Conservation (phyloP, 2,797 vertebrate genomes). For the Tapera naevia region DNA sequence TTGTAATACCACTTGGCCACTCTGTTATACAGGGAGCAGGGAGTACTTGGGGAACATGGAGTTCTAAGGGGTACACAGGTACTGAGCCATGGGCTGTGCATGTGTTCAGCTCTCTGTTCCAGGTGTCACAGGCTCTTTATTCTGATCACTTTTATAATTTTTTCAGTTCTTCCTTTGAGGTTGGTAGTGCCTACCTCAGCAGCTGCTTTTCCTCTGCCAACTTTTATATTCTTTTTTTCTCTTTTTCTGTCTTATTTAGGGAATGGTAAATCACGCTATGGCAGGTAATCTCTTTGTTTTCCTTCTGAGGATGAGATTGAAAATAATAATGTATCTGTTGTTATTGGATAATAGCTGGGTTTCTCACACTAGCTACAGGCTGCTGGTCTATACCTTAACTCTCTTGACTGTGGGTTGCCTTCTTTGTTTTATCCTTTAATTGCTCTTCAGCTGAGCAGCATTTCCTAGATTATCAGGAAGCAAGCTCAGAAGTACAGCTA, state of each 20-base stretch:
- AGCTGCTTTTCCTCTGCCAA: neutral
- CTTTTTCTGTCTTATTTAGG: neutral
- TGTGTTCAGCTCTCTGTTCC: neutral
- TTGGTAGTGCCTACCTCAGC: neutral
- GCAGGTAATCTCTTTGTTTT: neutral
- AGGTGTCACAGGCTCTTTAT: neutral
- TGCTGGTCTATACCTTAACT: neutral
- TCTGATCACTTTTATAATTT: neutral
- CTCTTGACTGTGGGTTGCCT: neutral
- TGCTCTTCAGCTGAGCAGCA: neutral
- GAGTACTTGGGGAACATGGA: too few species aligned
- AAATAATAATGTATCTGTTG: neutral
- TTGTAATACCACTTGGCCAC: neutral
- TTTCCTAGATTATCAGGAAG: neutral
- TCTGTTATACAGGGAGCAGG: neutral
- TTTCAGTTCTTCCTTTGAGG: neutral
- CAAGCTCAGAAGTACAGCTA: neutral
- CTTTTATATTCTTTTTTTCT: neutral
- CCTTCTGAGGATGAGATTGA: neutral
- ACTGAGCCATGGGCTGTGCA: accelerated
- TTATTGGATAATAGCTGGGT: neutral
- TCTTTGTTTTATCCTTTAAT: neutral
- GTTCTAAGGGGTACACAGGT: neutral
- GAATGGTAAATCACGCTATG: neutral
- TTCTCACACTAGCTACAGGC: neutral